Evolutionary conservation across 2,888 invertebrate genomes (phyloP).

Genomic region (Spisula subtruncata): DNA sequence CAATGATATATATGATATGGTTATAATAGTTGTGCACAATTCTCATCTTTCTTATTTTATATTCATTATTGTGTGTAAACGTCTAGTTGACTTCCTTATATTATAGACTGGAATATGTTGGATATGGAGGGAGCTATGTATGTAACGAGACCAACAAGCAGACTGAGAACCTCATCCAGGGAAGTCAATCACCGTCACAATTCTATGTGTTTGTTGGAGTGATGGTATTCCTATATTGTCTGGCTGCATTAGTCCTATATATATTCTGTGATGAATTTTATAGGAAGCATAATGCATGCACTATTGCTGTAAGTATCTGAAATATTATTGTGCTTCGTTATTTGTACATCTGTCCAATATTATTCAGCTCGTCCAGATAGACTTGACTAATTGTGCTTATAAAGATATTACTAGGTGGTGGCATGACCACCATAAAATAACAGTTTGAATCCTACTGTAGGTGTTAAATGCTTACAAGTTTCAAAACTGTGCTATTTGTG

Average conservation of each 20-base stretch:
- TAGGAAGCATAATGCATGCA: slow-evolving; percentile 87
- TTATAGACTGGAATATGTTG: slow-evolving; percentile 75
- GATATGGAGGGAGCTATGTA: slow-evolving; percentile 58
- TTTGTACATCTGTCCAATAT: background rate
- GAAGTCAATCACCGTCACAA: slow-evolving; percentile 87
- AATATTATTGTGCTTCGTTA: too few species aligned
- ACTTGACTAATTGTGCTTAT: too few species aligned
- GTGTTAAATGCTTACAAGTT: too few species aligned
- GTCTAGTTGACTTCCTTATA: background rate
- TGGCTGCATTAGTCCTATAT: slow-evolving; percentile 88
- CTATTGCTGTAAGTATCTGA: slow-evolving; percentile 89
- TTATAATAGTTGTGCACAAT: too few species aligned
- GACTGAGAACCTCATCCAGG: slow-evolving; percentile 62
- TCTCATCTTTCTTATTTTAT: too few species aligned
- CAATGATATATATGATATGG: too few species aligned
- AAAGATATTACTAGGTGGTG: too few species aligned
- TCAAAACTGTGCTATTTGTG: too few species aligned
- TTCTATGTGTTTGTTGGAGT: slow-evolving; percentile 92
- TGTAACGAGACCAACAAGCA: slow-evolving; percentile 43
- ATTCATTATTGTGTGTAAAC: too few species aligned
- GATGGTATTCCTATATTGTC: slow-evolving; percentile 90
- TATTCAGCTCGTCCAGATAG: background rate
- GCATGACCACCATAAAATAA: too few species aligned
- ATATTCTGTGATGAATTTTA: slow-evolving; percentile 88
- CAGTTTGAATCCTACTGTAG: too few species aligned